Evolutionary conservation across 1,140 invertebrate species (phyloP), one percentile per base, ranked within the genome.

Genomic region (Zaprionus gabonicus): DNA sequence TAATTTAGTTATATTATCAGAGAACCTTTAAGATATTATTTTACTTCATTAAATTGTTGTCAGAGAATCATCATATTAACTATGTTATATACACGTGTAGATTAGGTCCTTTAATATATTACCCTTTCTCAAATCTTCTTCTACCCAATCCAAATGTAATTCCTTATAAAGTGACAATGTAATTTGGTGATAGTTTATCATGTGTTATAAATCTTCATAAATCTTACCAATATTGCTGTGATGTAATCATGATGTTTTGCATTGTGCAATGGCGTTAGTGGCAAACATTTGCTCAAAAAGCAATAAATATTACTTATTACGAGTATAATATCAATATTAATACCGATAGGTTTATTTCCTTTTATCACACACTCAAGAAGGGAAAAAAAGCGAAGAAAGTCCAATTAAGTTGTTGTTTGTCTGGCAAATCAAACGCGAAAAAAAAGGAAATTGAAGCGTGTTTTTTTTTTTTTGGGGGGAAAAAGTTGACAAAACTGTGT

Each of bases 161-260:
- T 51, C 13, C 12, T 1, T 25, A 25, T 12, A 23, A 0, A 13
- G 20, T 51, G 9, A 51, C 23, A 25, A 5, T 25, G 46, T 1
- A 10, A 51, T 51, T 23, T 23, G 1, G 1, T 51, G n/a, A 17
- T 3, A n/a, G 41, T 25, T 51, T 13, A 20, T 25, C 20, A 10
- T 20, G 46, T 25, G 7, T 51, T 5, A 51, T 12, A 51, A 10
- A 20, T 20, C 20, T 23, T 44, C 31, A 34, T 15, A 31, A 49
- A 20, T 53, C 80, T 86, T 86, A 87, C 83, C 83, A 87, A 68
- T 87, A 88, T 38, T 84, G 79, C 25, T 88, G 77, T 23, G 84
- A 75, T 41, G 84, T 87, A 13, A 87, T 68, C 63, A 87, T 27
- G 20, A 76, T 44, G 81, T 88, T 78, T 77, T 87, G 84, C 84